phyloP scores from a whole-genome alignment of 2,888 invertebrate species.

The Tuberolachnus salignus region DNA sequence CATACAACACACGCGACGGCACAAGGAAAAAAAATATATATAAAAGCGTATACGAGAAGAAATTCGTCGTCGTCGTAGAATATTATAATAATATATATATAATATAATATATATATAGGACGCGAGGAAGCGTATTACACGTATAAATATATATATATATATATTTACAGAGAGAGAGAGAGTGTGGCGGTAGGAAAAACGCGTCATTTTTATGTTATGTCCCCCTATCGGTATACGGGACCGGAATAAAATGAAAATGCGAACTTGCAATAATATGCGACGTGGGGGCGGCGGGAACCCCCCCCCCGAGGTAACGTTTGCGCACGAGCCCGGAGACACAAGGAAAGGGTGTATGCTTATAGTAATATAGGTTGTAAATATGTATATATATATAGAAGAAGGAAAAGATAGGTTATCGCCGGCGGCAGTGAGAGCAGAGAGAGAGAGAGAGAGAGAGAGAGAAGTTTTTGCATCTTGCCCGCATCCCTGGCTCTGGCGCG shows the following conservation, averaged over 20 bases:
- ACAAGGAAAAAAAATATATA: slow-evolving; percentile 26
- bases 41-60: slow-evolving; percentile 5
- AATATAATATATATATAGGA: slow-evolving; percentile 32
- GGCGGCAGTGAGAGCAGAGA: no score
- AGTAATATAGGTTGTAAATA: background rate
- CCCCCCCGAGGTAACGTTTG: slow-evolving; percentile 33
- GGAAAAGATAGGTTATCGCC: slow-evolving; percentile 51
- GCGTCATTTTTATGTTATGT: slow-evolving; percentile 48
- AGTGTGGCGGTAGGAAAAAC: slow-evolving; percentile 31
- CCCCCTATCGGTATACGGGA: slow-evolving; percentile 29
- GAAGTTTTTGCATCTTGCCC: slow-evolving; percentile 43
- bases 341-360: background rate
- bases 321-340: background rate
- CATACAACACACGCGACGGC: slow-evolving; percentile 15
- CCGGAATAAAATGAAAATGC: slow-evolving; percentile 55
- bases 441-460: background rate
- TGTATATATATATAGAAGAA: background rate
- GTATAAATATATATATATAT: no score
- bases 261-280: slow-evolving; percentile 44
- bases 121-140: slow-evolving; percentile 5
- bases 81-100: no score
- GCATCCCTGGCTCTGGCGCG: background rate
- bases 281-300: background rate
- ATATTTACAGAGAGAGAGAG: no score
- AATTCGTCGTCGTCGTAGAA: no score